Conservation (phyloP, 2,797 vertebrate genomes). For the Zenarchopterus dispar region DNA sequence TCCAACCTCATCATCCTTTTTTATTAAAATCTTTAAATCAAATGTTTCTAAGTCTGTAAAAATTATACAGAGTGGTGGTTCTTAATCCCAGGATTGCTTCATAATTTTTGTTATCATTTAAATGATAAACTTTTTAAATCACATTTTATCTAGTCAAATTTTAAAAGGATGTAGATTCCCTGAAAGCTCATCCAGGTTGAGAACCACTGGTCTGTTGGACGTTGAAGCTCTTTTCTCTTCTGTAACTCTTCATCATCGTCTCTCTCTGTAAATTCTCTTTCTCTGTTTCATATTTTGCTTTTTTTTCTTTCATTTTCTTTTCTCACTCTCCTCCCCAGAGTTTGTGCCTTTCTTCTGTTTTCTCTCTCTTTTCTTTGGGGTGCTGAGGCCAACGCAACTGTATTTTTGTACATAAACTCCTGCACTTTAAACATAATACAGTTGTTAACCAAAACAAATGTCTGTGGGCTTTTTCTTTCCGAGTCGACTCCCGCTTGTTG, state of each 20-base stretch:
- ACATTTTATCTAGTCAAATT: not conserved
- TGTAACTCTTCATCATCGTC: constrained; percentile 18
- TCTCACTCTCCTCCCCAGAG: constrained; percentile 80
- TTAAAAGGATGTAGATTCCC: too few relatives aligned
- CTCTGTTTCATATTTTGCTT: constrained; percentile 37
- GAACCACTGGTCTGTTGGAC: constrained; percentile 19
- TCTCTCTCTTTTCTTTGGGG: constrained; percentile 75
- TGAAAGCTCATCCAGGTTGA: not conserved
- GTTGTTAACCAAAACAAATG: constrained; percentile 64
- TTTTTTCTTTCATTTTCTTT: constrained; percentile 44
- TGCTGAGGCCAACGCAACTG: constrained; percentile 80
- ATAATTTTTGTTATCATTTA: not conserved
- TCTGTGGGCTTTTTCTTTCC: constrained; percentile 63
- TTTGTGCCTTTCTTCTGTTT: constrained; percentile 85
- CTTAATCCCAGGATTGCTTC: constrained; percentile 14
- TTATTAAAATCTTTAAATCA: constrained; percentile 5
- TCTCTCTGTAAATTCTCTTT: constrained; percentile 42
- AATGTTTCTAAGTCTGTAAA: not conserved
- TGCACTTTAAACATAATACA: constrained; percentile 91
- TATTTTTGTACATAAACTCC: constrained; percentile 89
- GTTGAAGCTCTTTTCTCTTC: constrained; percentile 2
- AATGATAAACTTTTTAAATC: accelerated
- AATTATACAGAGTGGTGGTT: constrained; percentile 24
- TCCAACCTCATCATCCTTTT: constrained; percentile 16
- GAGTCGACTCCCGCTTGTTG: constrained; percentile 29